Evolutionary conservation across 2,888 invertebrate species (phyloP), one percentile per base, ranked within the genome.

Genomic region (Chironomus tentans): DNA sequence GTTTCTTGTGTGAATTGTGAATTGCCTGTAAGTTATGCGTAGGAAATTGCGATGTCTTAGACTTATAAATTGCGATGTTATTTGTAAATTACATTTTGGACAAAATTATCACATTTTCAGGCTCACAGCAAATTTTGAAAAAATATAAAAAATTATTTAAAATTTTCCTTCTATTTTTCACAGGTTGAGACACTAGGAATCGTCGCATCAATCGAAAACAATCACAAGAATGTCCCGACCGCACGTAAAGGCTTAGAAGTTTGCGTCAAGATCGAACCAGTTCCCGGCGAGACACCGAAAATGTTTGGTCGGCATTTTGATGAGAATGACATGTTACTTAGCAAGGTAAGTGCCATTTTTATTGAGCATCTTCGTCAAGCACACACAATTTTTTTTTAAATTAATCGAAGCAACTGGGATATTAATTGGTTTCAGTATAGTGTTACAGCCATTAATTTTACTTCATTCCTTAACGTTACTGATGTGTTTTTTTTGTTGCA

Each of bases 251-350:
- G 99, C 0, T 92, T 93, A 85, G 95, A 96, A 85, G 94, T 97
- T 56, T 97, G 97, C 86, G 90, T 97, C 81, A 98, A 98, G 87
- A 98, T 99, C 79, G 98, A 98, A 80, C 93, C 97, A 38, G 90
- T 95, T 70, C 94, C 97, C 15, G 98, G 98, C n/a, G 98, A 99
- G 84, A 91, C 98, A 70, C 99, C 99, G 69, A 98, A 98, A 87
- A 93, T 99, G 92, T 97, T 92, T 84, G 99, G 99, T 12, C 88
- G 99, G 77, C 99, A 99, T 86, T 99, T 99, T 85, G 98, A 98
- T 82, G 93, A 95, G 81, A 95, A 92, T 61, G 99, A 99, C 85
- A 87, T 95, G 83, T 88, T 99, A 79, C 90, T 97, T 82, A 98
- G 98, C 87, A 97, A 94, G 91, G 94, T 94, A 83, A 86, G 88